Evolutionary conservation across 2,888 invertebrate genomes (phyloP), one percentile per base, ranked within the genome.

Genomic region (Galerucella calmariensis): DNA sequence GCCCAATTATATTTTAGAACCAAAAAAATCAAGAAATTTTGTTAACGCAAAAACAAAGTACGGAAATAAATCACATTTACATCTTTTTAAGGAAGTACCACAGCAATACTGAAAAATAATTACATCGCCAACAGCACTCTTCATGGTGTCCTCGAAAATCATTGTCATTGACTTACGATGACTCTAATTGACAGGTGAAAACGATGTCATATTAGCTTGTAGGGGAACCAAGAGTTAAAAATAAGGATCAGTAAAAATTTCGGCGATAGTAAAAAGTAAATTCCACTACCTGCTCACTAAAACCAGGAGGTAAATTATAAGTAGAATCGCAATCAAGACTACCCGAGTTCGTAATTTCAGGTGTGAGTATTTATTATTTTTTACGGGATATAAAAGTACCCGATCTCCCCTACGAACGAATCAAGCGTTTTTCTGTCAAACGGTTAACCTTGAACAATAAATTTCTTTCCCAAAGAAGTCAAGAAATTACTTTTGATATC

Each of bases 391-490:
- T 3, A 27, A 27, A 2, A 3, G 27, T 2, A 27, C 27, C 61
- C 4, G n/a, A 12, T 61, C 61, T 61, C 61, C 61, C 61, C 61
- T 61, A 61, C 61, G 8, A 27, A 12, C 9, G 9, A 5, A 61
- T 61, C 61, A 6, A 59, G 14, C 48, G 16, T 51, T 68, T 69
- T 69, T 71, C 51, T 65, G 65, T 65, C 63, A 71, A 71, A 71
- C 56, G 41, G 2, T 63, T 72, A 59, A 66, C 71, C 71, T 66
- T 72, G 71, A 72, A 63, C 71, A 11, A 72, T 72, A 72, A 72
- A 72, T 72, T 65, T 53, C 27, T 9, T 63, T 63, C 66, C 59
- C 46, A 24, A 65, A 46, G n/a, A 58, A 66, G 72, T 59, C 24
- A 46, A 48, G 51, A 72, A 61, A 59, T 63, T 27, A 63, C 58